Evolutionary conservation across 2,113 vertebrate species (phyloP), one percentile per base, ranked within the genome.

Genomic region (Scortum barcoo): DNA sequence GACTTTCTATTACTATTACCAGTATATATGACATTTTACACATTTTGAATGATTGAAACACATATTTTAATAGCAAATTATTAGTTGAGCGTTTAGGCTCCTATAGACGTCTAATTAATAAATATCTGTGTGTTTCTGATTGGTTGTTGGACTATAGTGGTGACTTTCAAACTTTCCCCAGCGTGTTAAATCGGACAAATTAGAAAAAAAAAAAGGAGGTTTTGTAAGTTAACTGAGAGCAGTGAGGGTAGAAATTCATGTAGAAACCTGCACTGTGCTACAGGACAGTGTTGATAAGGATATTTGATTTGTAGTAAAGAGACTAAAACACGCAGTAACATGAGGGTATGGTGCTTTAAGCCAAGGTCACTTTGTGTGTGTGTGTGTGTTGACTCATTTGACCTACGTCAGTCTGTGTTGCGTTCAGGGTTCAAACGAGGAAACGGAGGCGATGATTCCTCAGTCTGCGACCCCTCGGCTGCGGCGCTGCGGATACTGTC

Each of bases 401-500:
- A 81, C 73, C 61, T n/a, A 71, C 48, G 38, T 63, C 30, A 7
- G 7, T 84, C 2, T 83, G 42, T 81, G 26, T 56, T 68, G 10
- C 2, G 30, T 54, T 72, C 90, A 62, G 69, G 82, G 68, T 28
- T 51, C 68, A 24, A 85, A 70, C 28, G 95, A 96, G 87, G 96
- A 96, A 54, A 91, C 93, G 86, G 91, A 94, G 26, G 70, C 87
- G 19, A 95, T 95, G 95, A 87, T 90, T 1, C 89, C 94, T 48
- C 86, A 89, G 54, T 38, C 80, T 7, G 70, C 93, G 2, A 86
- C 81, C 0, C 4, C 95, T 16, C 92, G 95, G 40, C 92, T 95
- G 65, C 93, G 96, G 0, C 97, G 96, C 63, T 99, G 98, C 38
- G 96, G 97, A 46, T 95, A 95, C 92, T 99, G 98, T 86, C 84